Evolutionary conservation across 2,113 vertebrate genomes (phyloP).

Genomic region (Heterotis niloticus): DNA sequence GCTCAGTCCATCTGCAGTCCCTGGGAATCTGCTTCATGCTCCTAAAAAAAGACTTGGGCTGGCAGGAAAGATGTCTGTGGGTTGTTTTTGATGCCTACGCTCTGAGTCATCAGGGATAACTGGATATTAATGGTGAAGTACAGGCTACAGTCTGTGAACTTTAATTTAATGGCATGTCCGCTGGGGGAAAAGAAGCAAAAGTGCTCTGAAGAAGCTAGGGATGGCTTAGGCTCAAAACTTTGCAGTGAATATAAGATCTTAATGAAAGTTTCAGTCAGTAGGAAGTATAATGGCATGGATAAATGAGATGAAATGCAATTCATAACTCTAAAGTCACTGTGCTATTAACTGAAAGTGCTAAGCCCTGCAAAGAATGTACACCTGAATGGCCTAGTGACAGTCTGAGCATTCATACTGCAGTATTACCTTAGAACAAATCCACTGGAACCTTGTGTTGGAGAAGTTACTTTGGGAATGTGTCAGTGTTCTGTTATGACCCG

Average conservation of each 20-base stretch:
- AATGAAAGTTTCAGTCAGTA: background rate
- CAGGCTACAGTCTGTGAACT: background rate
- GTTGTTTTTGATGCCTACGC: background rate
- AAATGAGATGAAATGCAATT: background rate
- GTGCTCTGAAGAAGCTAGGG: background rate
- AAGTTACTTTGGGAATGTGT: too few relatives aligned
- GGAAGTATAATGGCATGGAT: background rate
- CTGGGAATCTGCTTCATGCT: background rate
- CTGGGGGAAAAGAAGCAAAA: background rate
- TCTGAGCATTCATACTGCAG: too few relatives aligned
- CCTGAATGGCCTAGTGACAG: too few relatives aligned
- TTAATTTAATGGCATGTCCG: slow-evolving; percentile 1
- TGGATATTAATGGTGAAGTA: background rate
- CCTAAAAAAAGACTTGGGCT: background rate
- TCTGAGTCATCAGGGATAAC: background rate
- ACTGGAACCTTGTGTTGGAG: too few relatives aligned
- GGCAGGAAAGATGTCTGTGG: background rate
- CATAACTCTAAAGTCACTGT: background rate
- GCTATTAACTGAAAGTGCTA: background rate
- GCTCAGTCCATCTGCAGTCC: slow-evolving; percentile 15
- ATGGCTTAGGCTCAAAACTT: background rate
- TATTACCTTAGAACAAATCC: too few relatives aligned
- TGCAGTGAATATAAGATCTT: background rate
- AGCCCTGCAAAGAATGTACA: too few relatives aligned
- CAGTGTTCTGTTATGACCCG: too few relatives aligned